Evolutionary conservation across 1,140 invertebrate genomes (phyloP).

Genomic region (Drosophila grimshawi): DNA sequence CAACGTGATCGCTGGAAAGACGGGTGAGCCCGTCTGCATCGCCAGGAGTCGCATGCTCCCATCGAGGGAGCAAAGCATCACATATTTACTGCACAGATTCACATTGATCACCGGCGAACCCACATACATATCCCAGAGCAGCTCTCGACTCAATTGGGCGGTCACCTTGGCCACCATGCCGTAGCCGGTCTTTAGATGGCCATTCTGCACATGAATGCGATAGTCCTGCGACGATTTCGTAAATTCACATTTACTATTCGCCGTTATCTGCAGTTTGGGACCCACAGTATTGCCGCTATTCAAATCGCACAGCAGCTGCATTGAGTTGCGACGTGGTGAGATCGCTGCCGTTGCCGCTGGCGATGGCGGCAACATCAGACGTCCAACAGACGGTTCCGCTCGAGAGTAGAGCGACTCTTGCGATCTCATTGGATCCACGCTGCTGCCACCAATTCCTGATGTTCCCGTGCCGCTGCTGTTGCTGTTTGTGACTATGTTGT

Average conservation of each 20-base stretch:
- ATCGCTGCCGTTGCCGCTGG: slow-evolving; percentile 22
- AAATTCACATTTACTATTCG: slow-evolving; percentile 67
- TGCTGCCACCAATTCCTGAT: not conserved
- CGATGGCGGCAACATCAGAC: slow-evolving; percentile 26
- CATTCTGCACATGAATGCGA: slow-evolving; percentile 75
- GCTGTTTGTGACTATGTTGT: no score
- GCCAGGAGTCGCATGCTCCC: slow-evolving; percentile 73
- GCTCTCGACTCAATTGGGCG: slow-evolving; percentile 43
- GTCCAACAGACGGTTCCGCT: not conserved
- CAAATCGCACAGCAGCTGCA: slow-evolving; percentile 21
- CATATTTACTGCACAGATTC: slow-evolving; percentile 78
- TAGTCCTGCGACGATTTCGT: slow-evolving; percentile 70
- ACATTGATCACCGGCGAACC: slow-evolving; percentile 81
- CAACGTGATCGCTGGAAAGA: slow-evolving; percentile 75
- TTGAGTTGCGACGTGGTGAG: slow-evolving; percentile 14
- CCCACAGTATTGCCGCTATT: slow-evolving; percentile 55
- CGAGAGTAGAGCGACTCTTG: slow-evolving; percentile 12
- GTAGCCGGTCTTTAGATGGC: slow-evolving; percentile 64
- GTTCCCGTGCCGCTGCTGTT: not conserved
- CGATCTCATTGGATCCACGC: not conserved
- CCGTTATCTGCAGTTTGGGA: slow-evolving; percentile 65
- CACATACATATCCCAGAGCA: slow-evolving; percentile 61
- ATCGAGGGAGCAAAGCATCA: slow-evolving; percentile 77
- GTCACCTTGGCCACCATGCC: slow-evolving; percentile 74
- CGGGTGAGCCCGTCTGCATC: slow-evolving; percentile 67